Base-by-base conservation (phyloP, 92 coral and sea anemone species). In the Porites divaricata region DNA sequence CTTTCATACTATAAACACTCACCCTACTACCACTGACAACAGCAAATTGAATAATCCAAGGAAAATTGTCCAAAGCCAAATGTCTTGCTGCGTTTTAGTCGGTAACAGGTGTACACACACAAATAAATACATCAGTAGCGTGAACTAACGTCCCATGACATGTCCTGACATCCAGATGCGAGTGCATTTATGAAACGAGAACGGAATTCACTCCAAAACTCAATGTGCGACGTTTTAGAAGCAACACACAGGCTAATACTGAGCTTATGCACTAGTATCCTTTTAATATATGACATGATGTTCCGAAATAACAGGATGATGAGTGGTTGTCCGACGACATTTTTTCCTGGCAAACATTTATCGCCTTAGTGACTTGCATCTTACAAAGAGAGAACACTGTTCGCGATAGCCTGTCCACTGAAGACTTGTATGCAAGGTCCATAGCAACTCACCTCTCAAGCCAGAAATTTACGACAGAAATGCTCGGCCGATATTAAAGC, bases 321-420 rank as follows among this genome's bases (percentile, higher is more conserved):
- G 78, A 72, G 79, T 82, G 86, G 86, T 49, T 59, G 62, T 25
- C 63, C 25, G 6, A 13, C 17, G 72, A 81, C 79, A 82, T 82
- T 82, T 82, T 82, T 82, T 21, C 79, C 41, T 73, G 68, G 79
- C 86, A 59, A 82, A 82, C 79, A 70, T 82, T 82, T 48, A 82
- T 82, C 76, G 79, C 86, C 85, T 49, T 82, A 82, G 86, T 73
- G 79, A 82, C 75, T 72, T 3, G 50, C 74, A 11, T 50, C 26
- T 25, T 67, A 50, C 74, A 25, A 67, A 79, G 75, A 48, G 57
- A 49, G 84, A 79, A 61, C 24, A 26, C 78, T 72, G 64, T 21
- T 53, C 72, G 23, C 9, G 49, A 45, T 5, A 2, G 68, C 20
- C 6, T 17, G 16, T 13, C 56, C 25, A 45, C 23, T 49, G 17